Base-by-base conservation (phyloP, 2,113 vertebrate species). In the Melanostigma gelatinosum region DNA sequence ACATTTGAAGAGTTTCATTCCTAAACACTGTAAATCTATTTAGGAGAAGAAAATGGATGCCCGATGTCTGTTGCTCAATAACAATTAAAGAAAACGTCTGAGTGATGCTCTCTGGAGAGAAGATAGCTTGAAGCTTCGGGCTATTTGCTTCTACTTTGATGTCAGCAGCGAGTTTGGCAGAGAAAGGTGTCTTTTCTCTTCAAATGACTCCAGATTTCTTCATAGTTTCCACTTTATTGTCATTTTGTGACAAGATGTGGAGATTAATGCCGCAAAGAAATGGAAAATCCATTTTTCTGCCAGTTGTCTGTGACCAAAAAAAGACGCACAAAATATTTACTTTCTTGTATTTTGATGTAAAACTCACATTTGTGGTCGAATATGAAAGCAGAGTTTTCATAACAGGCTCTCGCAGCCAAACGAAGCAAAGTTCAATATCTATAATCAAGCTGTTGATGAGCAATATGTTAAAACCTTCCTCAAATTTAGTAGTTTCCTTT, bases 1-100 rank as follows among this genome's bases (percentile, higher is more conserved):
- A 85, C 72, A 8, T 60, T 77, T 72, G 72, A 82, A 1, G 40
- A 29, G 32, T 50, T 79, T 78, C 71, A 68, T 57, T 77, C 80
- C 85, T 60, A 84, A 89, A 82, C 83, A 71, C 61, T 12, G 40
- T 63, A 82, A 84, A 83, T 89, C 79, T 80, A 84, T 89, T 84
- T 80, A 77, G 83, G 77, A 90, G 73, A 76, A 74, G 71, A 76
- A 88, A 85, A 88, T 72, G 74, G 72, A 70, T 72, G 67, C 88
- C 73, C 16, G 38, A 64, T 87, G 87, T 76, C 36, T 58, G 77
- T 77, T 68, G 74, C 54, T 57, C 72, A 66, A 57, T 68, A 42
- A 62, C 64, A 68, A 83, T 76, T 32, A 71, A 75, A 54, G 50
- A 54, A 79, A 60, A 69, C 29, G 13, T 61, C 6, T 65, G 36